These are phyloP conservation scores for Pollenia amentaria DNA, from an alignment of 2,888 invertebrate species.

Conservation along the genomic window DNA sequence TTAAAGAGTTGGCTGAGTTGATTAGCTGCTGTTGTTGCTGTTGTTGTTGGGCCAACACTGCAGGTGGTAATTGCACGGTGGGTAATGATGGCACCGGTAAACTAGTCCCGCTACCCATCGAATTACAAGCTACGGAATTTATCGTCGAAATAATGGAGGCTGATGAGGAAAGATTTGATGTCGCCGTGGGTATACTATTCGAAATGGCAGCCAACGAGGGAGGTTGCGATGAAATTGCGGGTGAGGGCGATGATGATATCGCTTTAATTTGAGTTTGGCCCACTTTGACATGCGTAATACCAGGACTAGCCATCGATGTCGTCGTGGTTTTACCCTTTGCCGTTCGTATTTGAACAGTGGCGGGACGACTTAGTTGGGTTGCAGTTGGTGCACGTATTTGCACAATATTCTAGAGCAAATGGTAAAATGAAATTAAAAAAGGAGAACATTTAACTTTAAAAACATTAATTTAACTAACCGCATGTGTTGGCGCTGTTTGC, in stretches of 20 bases:
- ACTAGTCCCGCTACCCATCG: conserved; percentile 74
- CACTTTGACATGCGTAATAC: conserved; percentile 83
- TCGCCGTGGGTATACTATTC: conserved; percentile 77
- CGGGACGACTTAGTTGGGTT: conserved; percentile 81
- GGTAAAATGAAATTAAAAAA: conserved; percentile 34
- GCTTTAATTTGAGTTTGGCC: conserved; percentile 85
- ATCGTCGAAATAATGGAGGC: conserved; percentile 79
- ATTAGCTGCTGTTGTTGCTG: conserved; percentile 74
- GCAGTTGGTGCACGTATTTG: conserved; percentile 83
- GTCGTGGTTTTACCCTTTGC: conserved; percentile 78
- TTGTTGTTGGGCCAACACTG: conserved; percentile 72
- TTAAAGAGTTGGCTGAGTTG: conserved; percentile 63
- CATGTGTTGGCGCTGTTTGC: conserved; percentile 82
- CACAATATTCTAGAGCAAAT: conserved; percentile 81
- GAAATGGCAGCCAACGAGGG: conserved; percentile 82
- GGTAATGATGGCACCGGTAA: conserved; percentile 82
- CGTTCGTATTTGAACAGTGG: conserved; percentile 83
- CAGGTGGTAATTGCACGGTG: conserved; percentile 81
- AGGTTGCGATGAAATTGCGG: conserved; percentile 80
- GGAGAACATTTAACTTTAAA: conserved; percentile 14
- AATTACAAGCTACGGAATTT: conserved; percentile 80
- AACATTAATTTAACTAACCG: conserved; percentile 78
- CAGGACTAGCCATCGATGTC: conserved; percentile 76
- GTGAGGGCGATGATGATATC: conserved; percentile 77
- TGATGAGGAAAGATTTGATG: conserved; percentile 66